These are phyloP conservation scores for Cryptus viduatorius DNA, from an alignment of 2,888 invertebrate genomes.

Conservation along the genomic window DNA sequence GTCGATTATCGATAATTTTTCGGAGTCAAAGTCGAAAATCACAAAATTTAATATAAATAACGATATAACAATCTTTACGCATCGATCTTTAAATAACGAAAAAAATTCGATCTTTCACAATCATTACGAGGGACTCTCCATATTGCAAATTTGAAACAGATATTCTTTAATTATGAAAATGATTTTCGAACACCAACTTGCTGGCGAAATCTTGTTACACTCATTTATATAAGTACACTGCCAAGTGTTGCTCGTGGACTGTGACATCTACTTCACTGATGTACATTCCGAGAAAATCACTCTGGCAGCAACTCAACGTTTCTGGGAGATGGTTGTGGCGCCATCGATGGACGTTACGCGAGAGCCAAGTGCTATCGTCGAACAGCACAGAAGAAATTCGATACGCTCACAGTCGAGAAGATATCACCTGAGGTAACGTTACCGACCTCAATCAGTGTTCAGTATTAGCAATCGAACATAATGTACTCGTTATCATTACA, in stretches of 20 bases:
- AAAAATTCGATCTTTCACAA: too few relatives aligned
- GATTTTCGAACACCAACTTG: neutral
- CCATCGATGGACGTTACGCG: constrained; percentile 22
- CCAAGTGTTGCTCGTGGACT: neutral
- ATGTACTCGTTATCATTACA: neutral
- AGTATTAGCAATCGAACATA: neutral
- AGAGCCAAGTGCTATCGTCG: neutral
- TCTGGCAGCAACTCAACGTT: neutral
- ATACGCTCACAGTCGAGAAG: neutral
- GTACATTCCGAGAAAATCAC: neutral
- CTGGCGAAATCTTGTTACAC: neutral
- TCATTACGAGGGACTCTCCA: too few relatives aligned
- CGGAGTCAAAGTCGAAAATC: too few relatives aligned
- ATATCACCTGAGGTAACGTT: constrained; percentile 24
- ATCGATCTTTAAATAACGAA: too few relatives aligned
- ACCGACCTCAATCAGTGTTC: constrained; percentile 29
- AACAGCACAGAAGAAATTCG: neutral
- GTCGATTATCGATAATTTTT: too few relatives aligned
- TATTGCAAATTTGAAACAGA: neutral
- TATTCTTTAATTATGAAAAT: neutral
- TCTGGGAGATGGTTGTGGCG: constrained; percentile 25
- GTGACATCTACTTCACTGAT: neutral
- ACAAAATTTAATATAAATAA: too few relatives aligned
- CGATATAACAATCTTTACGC: too few relatives aligned
- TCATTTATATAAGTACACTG: neutral